Evolutionary conservation across 2,888 invertebrate species (phyloP).

Genomic region (Cerastis leucographa): DNA sequence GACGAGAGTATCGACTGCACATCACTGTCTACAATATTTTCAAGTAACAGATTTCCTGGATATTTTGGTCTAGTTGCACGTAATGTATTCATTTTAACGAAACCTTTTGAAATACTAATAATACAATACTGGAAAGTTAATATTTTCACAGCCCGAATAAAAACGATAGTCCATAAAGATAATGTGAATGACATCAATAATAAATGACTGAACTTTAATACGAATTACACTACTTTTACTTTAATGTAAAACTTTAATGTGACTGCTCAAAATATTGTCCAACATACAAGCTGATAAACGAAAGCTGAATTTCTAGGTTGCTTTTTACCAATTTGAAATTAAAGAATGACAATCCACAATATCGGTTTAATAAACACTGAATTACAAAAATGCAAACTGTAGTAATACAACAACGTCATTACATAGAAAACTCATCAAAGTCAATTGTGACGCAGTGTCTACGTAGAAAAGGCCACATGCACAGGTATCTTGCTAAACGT

Average conservation of each 20-base stretch:
- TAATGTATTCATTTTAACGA: slow-evolving; percentile 1
- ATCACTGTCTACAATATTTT: slow-evolving; percentile 23
- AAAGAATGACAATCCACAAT: neutral
- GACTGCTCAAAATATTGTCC: neutral
- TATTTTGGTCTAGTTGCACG: too few relatives aligned
- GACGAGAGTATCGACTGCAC: slow-evolving; percentile 36
- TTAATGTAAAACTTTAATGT: neutral
- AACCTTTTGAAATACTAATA: neutral
- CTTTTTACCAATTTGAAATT: neutral
- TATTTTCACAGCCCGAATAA: neutral
- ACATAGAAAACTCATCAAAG: neutral
- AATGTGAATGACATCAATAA: neutral
- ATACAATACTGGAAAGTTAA: neutral
- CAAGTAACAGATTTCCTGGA: neutral
- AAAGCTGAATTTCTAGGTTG: neutral
- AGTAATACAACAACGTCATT: slow-evolving; percentile 5
- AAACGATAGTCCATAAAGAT: neutral
- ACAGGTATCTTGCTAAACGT: slow-evolving; percentile 24
- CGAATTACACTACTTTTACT: neutral
- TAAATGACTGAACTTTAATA: neutral
- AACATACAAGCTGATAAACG: neutral
- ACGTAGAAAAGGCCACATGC: slow-evolving; percentile 9
- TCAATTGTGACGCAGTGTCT: slow-evolving; percentile 12
- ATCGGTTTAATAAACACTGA: neutral
- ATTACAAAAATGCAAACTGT: neutral